phyloP scores from a whole-genome alignment of 92 coral and sea anemone species.

The Epizoanthus scotinus region DNA sequence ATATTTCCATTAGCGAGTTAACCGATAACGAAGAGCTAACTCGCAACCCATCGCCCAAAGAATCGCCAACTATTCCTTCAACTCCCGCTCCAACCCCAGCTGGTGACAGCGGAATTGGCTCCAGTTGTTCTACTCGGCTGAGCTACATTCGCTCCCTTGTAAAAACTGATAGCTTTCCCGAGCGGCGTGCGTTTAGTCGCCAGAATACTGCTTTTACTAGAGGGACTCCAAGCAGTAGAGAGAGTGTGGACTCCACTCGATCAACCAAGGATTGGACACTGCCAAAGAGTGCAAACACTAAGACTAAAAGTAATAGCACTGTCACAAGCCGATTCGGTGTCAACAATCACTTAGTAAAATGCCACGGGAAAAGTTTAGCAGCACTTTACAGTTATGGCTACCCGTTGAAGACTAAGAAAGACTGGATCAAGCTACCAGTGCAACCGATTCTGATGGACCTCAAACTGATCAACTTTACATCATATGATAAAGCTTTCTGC shows the following conservation, averaged over 20 bases:
- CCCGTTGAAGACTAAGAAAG: slow-evolving; percentile 50
- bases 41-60: slow-evolving; percentile 22
- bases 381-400: slow-evolving; percentile 23
- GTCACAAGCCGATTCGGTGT: neutral
- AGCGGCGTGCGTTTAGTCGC: neutral
- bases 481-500: slow-evolving; percentile 57
- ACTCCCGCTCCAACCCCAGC: slow-evolving; percentile 43
- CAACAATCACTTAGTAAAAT: neutral
- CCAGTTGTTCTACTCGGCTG: slow-evolving; percentile 64
- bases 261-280: neutral
- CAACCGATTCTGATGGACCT: slow-evolving; percentile 84
- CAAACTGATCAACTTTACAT: slow-evolving; percentile 82
- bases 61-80: slow-evolving; percentile 28
- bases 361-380: slow-evolving; percentile 21
- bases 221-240: neutral
- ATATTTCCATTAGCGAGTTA: slow-evolving; percentile 48
- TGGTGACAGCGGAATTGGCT: slow-evolving; percentile 62
- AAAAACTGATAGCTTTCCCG: slow-evolving; percentile 12
- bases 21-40: slow-evolving; percentile 49
- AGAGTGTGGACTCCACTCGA: neutral
- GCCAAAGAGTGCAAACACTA: neutral
- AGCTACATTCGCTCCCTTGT: slow-evolving; percentile 60
- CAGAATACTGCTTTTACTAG: neutral
- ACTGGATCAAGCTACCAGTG: slow-evolving; percentile 58
- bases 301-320: neutral